Evolutionary conservation across 2,113 vertebrate species (phyloP).

Genomic region (Anguilla rostrata): DNA sequence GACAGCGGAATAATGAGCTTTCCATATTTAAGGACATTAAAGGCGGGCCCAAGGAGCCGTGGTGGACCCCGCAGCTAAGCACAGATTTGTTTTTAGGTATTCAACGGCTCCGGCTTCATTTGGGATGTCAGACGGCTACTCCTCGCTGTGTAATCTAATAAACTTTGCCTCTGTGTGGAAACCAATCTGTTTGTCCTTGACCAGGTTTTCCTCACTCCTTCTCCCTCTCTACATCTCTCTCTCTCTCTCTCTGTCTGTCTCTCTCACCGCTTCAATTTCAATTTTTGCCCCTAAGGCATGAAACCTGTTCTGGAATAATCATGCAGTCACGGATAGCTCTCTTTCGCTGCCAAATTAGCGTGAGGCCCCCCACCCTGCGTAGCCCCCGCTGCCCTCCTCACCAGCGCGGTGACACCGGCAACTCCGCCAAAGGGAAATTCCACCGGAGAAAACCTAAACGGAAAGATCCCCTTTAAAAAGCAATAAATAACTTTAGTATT

Average conservation of each 20-base stretch:
- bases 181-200: slow-evolving; percentile 62
- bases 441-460: background rate
- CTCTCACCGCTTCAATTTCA: slow-evolving; percentile 18
- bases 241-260: slow-evolving; percentile 33
- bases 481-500: background rate
- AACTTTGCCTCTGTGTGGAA: slow-evolving; percentile 40
- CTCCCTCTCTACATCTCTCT: slow-evolving; percentile 30
- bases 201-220: slow-evolving; percentile 21
- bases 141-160: slow-evolving; percentile 58
- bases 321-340: background rate
- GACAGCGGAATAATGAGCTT: slow-evolving; percentile 49
- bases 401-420: background rate
- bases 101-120: slow-evolving; percentile 24
- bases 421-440: background rate
- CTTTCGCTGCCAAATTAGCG: background rate
- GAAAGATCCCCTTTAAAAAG: background rate
- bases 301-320: slow-evolving; percentile 4
- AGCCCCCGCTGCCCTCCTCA: no score
- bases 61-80: slow-evolving; percentile 48
- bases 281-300: background rate
- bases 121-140: slow-evolving; percentile 50
- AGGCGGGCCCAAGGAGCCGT: slow-evolving; percentile 30
- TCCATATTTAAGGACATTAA: slow-evolving; percentile 43
- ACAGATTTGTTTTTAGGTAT: slow-evolving; percentile 51
- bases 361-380: background rate